Conservation (phyloP, 2,888 invertebrate genomes). For the Drosophila lacicola region DNA sequence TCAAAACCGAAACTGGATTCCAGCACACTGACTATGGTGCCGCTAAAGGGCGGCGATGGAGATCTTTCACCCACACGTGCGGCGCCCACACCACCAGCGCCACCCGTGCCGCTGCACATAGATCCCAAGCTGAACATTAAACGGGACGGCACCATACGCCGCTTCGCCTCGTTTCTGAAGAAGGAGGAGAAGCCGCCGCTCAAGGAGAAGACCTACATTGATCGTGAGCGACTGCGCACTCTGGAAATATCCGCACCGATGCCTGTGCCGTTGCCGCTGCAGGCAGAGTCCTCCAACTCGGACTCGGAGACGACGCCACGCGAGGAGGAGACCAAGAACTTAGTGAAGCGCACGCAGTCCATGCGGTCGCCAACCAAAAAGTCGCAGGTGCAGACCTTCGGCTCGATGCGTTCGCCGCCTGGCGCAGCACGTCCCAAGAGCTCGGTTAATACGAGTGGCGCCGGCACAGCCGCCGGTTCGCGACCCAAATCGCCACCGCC, state of each 20-base stretch:
- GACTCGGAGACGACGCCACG: slow-evolving; percentile 83
- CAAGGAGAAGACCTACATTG: slow-evolving; percentile 88
- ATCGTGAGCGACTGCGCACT: slow-evolving; percentile 90
- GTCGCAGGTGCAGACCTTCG: slow-evolving; percentile 90
- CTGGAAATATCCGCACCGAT: slow-evolving; percentile 94
- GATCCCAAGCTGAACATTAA: slow-evolving; percentile 85
- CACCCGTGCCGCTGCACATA: slow-evolving; percentile 85
- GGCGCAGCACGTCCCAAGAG: slow-evolving; percentile 89
- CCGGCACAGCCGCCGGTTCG: slow-evolving; percentile 66
- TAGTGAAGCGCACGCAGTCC: slow-evolving; percentile 92
- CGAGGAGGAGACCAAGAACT: slow-evolving; percentile 85
- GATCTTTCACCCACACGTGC: slow-evolving; percentile 86
- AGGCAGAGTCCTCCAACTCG: slow-evolving; percentile 86
- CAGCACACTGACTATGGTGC: slow-evolving; percentile 87
- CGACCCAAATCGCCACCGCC: slow-evolving; percentile 92
- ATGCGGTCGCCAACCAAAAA: slow-evolving; percentile 88
- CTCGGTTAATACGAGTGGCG: slow-evolving; percentile 84
- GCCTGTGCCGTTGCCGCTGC: slow-evolving; percentile 81
- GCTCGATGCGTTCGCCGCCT: slow-evolving; percentile 91
- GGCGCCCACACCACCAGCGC: slow-evolving; percentile 87
- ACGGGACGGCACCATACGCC: slow-evolving; percentile 88
- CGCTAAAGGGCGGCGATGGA: slow-evolving; percentile 55
- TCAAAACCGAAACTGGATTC: slow-evolving; percentile 93
- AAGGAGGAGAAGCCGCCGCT: slow-evolving; percentile 87
- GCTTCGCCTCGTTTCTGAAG: slow-evolving; percentile 91